These are phyloP conservation scores for Stegana nigrithorax DNA, from an alignment of 2,888 invertebrate genomes.

Conservation along the genomic window DNA sequence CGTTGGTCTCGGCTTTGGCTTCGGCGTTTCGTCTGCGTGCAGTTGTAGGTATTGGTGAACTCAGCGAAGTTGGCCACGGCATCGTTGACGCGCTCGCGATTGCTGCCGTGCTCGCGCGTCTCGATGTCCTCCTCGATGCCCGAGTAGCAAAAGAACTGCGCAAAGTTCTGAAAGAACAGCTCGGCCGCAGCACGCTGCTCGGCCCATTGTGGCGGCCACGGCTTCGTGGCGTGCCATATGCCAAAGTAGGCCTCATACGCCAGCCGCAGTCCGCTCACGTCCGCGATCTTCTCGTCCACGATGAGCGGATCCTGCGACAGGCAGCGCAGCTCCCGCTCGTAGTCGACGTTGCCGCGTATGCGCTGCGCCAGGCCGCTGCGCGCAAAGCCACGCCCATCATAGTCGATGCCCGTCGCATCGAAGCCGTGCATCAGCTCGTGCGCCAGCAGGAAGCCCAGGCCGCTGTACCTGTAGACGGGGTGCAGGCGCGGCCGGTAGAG, in stretches of 20 bases:
- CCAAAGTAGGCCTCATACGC: slow-evolving; percentile 37
- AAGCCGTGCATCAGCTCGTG: slow-evolving; percentile 43
- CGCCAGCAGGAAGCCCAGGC: slow-evolving; percentile 39
- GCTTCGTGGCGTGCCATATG: not conserved
- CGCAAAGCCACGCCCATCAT: slow-evolving; percentile 13
- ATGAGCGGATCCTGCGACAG: slow-evolving; percentile 14
- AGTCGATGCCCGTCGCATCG: slow-evolving; percentile 34
- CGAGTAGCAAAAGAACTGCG: slow-evolving; percentile 41
- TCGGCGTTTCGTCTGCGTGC: too few species aligned
- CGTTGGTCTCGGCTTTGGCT: not conserved
- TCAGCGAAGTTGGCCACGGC: slow-evolving; percentile 37
- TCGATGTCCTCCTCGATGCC: slow-evolving; percentile 10
- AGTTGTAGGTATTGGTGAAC: slow-evolving; percentile 31
- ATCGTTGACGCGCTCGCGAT: slow-evolving; percentile 36
- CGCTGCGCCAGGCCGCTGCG: slow-evolving; percentile 13
- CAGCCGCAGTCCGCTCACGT: slow-evolving; percentile 38
- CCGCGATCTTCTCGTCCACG: slow-evolving; percentile 41
- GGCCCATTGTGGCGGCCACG: not conserved
- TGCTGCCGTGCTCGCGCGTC: slow-evolving; percentile 33
- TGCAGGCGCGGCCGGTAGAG: slow-evolving; percentile 32
- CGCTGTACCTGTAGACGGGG: slow-evolving; percentile 37
- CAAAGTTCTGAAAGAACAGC: slow-evolving; percentile 40
- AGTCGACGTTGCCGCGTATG: slow-evolving; percentile 17
- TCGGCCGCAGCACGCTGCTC: slow-evolving; percentile 3
- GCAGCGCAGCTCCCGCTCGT: slow-evolving; percentile 29